These are phyloP conservation scores for Dione vanillae DNA, from an alignment of 2,888 invertebrate species.

Conservation along the genomic window DNA sequence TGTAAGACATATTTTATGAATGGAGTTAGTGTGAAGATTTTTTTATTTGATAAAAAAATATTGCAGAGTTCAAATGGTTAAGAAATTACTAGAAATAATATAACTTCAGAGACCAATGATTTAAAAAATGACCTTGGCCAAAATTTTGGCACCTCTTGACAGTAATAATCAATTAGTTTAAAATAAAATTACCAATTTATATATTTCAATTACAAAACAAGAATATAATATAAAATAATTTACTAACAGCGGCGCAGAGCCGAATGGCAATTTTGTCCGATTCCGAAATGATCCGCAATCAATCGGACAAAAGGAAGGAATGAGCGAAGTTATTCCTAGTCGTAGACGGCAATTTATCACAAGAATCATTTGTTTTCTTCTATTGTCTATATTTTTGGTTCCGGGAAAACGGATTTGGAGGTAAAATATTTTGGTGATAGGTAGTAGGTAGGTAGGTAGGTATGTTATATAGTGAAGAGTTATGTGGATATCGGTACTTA, in stretches of 20 bases:
- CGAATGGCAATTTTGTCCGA: slow-evolving; percentile 66
- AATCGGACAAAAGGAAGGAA: slow-evolving; percentile 72
- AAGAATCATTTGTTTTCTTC: slow-evolving; percentile 66
- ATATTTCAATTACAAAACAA: slow-evolving; percentile 16
- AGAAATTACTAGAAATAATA: no score
- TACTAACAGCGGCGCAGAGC: slow-evolving; percentile 18
- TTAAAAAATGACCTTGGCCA: no score
- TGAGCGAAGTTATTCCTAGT: slow-evolving; percentile 65
- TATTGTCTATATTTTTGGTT: slow-evolving; percentile 58
- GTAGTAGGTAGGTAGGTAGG: neutral
- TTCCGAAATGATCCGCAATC: slow-evolving; percentile 76
- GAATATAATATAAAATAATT: slow-evolving; percentile 7
- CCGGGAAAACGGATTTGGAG: neutral
- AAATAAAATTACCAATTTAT: neutral
- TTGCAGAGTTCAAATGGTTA: no score
- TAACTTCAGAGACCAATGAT: no score
- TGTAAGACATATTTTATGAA: no score
- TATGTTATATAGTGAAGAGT: neutral
- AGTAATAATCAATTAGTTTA: neutral
- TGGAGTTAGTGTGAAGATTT: no score
- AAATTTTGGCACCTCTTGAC: no score
- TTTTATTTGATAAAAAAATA: no score
- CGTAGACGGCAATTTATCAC: slow-evolving; percentile 68
- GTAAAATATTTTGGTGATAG: no score
- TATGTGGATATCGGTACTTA: no score